These are phyloP conservation scores for Crenichthys baileyi DNA, from an alignment of 2,797 vertebrate species.

Conservation along the genomic window DNA sequence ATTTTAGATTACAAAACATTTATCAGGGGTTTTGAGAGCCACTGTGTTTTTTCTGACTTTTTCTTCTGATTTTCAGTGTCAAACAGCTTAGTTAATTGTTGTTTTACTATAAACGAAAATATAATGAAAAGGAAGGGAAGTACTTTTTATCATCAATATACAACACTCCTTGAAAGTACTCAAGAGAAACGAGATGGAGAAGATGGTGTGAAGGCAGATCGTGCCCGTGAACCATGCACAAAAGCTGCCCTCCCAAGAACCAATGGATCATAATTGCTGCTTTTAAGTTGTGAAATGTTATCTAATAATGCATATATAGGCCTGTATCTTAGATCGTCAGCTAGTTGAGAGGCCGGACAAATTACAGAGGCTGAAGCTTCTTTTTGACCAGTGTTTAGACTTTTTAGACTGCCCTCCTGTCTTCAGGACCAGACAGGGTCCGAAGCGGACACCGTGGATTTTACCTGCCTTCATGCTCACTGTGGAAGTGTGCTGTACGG, in stretches of 20 bases:
- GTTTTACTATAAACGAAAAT: slow-evolving; percentile 26
- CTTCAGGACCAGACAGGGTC: slow-evolving; percentile 26
- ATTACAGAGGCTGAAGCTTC: slow-evolving; percentile 83
- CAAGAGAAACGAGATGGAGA: slow-evolving; percentile 7
- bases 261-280: slow-evolving; percentile 80
- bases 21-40: background rate
- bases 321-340: slow-evolving; percentile 46
- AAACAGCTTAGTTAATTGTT: slow-evolving; percentile 34
- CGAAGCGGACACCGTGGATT: slow-evolving; percentile 40
- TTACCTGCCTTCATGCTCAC: slow-evolving; percentile 29
- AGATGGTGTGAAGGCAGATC: slow-evolving; percentile 7
- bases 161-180: slow-evolving; percentile 23
- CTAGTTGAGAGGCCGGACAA: slow-evolving; percentile 40
- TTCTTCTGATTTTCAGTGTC: slow-evolving; percentile 38
- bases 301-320: slow-evolving; percentile 72
- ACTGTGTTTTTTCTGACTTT: background rate
- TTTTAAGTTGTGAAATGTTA: slow-evolving; percentile 68
- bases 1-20: slow-evolving; percentile 2
- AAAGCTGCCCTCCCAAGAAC: slow-evolving; percentile 67
- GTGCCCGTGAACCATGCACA: slow-evolving; percentile 55
- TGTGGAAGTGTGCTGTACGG: slow-evolving; percentile 22
- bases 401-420: slow-evolving; percentile 29
- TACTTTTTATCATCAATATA: slow-evolving; percentile 42
- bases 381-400: slow-evolving; percentile 64
- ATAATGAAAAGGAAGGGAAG: slow-evolving; percentile 12